phyloP scores from a whole-genome alignment of 2,797 vertebrate genomes.

The Atherinosoma microstoma region DNA sequence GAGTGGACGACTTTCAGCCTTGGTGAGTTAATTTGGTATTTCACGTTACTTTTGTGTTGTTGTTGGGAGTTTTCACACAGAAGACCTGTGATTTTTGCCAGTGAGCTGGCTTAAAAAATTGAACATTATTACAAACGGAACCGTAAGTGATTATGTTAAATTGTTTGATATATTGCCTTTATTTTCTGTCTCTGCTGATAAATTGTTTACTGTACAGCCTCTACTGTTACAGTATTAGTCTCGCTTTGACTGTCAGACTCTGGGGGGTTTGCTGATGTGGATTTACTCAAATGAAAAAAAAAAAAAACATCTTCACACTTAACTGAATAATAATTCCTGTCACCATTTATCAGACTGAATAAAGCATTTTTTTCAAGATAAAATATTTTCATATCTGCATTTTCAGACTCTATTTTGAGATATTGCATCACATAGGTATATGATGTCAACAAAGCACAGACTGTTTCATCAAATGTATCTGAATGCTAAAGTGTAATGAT shows the following conservation, averaged over 20 bases:
- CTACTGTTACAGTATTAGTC: neutral
- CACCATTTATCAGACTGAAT: neutral
- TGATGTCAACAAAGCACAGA: neutral
- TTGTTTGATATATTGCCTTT: neutral
- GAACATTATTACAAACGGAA: neutral
- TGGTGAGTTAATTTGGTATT: conserved; percentile 51
- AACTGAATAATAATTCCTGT: neutral
- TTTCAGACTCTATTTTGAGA: conserved; percentile 17
- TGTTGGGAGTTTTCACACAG: neutral
- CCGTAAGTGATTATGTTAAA: neutral
- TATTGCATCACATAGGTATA: rapidly evolving
- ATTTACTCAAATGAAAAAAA: conserved; percentile 8
- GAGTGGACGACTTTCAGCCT: neutral
- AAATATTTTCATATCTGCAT: neutral
- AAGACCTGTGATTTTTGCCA: neutral
- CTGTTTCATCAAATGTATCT: neutral
- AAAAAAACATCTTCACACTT: too few relatives aligned
- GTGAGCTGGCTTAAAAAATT: neutral
- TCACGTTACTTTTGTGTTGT: neutral
- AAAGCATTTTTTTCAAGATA: neutral
- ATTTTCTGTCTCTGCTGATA: neutral
- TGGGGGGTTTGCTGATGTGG: neutral
- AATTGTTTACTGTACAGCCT: neutral
- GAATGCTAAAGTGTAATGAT: neutral
- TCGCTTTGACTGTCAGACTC: neutral